These are phyloP conservation scores for Isotomurus palustris DNA, from an alignment of 2,888 invertebrate species.

Conservation along the genomic window DNA sequence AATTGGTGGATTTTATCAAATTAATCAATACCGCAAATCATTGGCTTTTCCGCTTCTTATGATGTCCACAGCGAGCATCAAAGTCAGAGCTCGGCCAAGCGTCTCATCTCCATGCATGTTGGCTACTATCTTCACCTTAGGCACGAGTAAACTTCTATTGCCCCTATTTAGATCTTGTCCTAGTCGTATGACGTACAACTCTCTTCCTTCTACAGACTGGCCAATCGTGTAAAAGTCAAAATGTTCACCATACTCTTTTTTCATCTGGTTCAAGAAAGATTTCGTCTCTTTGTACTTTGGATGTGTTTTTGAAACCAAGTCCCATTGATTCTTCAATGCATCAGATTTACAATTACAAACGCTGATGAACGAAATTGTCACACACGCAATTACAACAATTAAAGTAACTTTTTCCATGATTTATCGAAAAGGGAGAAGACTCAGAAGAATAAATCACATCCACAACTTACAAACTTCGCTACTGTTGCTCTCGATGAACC, in stretches of 20 bases:
- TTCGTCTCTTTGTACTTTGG: slow-evolving; percentile 66
- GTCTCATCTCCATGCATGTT: slow-evolving; percentile 97
- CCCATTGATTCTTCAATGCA: slow-evolving; percentile 18
- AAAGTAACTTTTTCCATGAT: no score
- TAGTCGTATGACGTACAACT: slow-evolving; percentile 75
- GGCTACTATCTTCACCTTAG: slow-evolving; percentile 88
- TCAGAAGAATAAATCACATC: no score
- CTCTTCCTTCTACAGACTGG: slow-evolving; percentile 71
- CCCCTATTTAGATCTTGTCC: slow-evolving; percentile 60
- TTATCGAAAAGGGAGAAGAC: no score
- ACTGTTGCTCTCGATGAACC: no score
- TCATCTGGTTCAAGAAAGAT: slow-evolving; percentile 60
- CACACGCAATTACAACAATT: no score
- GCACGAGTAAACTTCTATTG: slow-evolving; percentile 63
- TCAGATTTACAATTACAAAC: no score
- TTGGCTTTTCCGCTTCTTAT: slow-evolving; percentile 52
- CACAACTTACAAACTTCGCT: no score
- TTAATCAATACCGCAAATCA: slow-evolving; percentile 18
- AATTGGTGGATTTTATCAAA: neutral
- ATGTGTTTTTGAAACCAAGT: slow-evolving; percentile 52
- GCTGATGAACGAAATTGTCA: no score
- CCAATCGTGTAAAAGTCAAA: slow-evolving; percentile 73
- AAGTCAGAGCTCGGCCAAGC: slow-evolving; percentile 74
- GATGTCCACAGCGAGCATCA: slow-evolving; percentile 79
- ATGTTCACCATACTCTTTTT: slow-evolving; percentile 62